A percentile compares a stretch with the other conserved stretches of the same genome.
Conservation (phyloP, 2,113 vertebrate genomes). For the Vulpes lagopus region DNA sequence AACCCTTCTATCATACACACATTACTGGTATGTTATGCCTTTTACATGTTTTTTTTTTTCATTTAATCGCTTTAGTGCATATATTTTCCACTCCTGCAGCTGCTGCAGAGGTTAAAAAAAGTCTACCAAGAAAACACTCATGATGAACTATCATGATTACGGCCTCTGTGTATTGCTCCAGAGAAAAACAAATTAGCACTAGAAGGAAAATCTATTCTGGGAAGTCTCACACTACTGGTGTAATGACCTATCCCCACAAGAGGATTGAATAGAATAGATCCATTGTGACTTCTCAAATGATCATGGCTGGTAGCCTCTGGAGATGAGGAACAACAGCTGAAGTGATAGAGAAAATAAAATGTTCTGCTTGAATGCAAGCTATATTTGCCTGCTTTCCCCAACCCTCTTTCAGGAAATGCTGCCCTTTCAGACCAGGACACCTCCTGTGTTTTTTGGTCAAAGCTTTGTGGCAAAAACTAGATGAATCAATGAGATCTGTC, state of each 20-base stretch:
- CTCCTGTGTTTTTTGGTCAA: slow-evolving; percentile 40
- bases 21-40: slow-evolving; percentile 64
- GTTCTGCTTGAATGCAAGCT: slow-evolving; percentile 75
- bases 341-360: slow-evolving; percentile 74
- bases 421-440: slow-evolving; percentile 56
- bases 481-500: slow-evolving; percentile 62
- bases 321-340: slow-evolving; percentile 71
- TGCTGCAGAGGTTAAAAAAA: slow-evolving; percentile 79
- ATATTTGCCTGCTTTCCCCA: slow-evolving; percentile 64
- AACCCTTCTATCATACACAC: slow-evolving; percentile 57
- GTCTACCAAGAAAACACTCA: slow-evolving; percentile 67
- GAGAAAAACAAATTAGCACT: slow-evolving; percentile 81
- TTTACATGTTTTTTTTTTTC: slow-evolving; percentile 35
- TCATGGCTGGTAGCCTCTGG: slow-evolving; percentile 66
- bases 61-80: slow-evolving; percentile 73
- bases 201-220: slow-evolving; percentile 80
- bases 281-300: slow-evolving; percentile 74
- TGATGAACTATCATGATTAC: slow-evolving; percentile 75
- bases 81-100: slow-evolving; percentile 73
- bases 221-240: slow-evolving; percentile 71
- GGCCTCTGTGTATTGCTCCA: slow-evolving; percentile 75
- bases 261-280: slow-evolving; percentile 79
- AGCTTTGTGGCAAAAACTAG: slow-evolving; percentile 48
- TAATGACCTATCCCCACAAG: slow-evolving; percentile 76
- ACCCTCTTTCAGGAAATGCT: slow-evolving; percentile 58